phyloP scores from a whole-genome alignment of 2,113 vertebrate genomes.

The Eretmochelys imbricata region DNA sequence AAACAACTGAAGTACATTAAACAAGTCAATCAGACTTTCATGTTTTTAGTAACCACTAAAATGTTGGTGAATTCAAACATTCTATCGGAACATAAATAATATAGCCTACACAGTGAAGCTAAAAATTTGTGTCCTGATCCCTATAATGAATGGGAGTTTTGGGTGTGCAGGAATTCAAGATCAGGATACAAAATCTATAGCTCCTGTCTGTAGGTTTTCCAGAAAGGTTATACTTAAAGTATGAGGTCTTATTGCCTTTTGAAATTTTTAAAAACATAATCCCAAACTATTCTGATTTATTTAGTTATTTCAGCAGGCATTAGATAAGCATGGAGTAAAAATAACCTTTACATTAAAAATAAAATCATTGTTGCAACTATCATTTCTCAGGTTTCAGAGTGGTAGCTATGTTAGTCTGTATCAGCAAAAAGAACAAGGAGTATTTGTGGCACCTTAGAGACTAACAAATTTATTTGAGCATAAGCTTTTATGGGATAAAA shows the following conservation, averaged over 20 bases:
- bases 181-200: neutral
- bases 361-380: neutral
- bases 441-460: too few relatives aligned
- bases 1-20: neutral
- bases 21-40: neutral
- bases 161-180: neutral
- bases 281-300: neutral
- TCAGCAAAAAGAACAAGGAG: too few relatives aligned
- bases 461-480: too few relatives aligned
- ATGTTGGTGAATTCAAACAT: neutral
- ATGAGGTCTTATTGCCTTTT: neutral
- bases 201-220: neutral
- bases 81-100: neutral
- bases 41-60: fast-evolving
- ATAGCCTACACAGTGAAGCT: neutral
- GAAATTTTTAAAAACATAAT: neutral
- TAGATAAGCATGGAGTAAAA: neutral
- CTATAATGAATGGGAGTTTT: neutral
- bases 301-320: neutral
- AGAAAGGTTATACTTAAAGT: neutral
- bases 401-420: too few relatives aligned
- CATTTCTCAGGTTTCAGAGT: neutral
- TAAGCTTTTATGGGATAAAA: too few relatives aligned
- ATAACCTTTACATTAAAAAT: neutral
- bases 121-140: neutral